Base-by-base conservation (phyloP, 92 coral and sea anemone species). In the Umimayanthus chanpuru region DNA sequence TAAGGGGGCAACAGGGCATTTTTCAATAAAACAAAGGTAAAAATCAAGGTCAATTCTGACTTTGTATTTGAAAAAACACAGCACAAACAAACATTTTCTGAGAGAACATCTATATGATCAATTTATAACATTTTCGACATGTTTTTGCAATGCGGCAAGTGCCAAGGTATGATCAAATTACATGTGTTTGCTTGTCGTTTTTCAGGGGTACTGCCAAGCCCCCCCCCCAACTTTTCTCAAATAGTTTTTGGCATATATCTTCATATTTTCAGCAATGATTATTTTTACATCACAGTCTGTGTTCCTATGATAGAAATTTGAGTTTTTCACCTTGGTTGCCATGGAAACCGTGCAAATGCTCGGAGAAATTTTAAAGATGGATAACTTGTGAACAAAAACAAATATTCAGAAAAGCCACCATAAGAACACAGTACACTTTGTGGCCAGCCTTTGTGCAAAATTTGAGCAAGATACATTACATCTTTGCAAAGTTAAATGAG, bases 391-490 rank as follows among this genome's bases (percentile, higher is more conserved):
- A 28, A 80, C 14, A 7, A 80, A 80, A 55, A 80, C 84, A 10
- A 2, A 25, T 25, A 79, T 79, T 79, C 14, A 79, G 29, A 79
- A 53, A 79, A 79, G 7, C 41, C 84, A 3, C 56, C 71, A 79
- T 79, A 79, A 72, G 29, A 79, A 79, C 84, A 79, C 26, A 79
- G 72, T 26, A 26, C 84, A 55, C 26, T 79, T 15, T 55, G 36
- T n/a, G 70, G 29, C 23, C 29, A 44, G 71, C 11, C 72, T 79
- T 2, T 79, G 84, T 79, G 84, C 71, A 55, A 79, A 79, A 79
- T 79, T 79, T 79, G 84, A 79, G 71, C 84, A 80, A 78, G 82
- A 78, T 25, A 78, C 82, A 78, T 78, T 21, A 78, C 50, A 78
- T 50, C 26, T 25, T 78, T 78, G 16, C 82, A 49, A 40, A 47